Percentiles rank a stretch among this genome's conserved stretches.
phyloP scores from a whole-genome alignment of 2,113 vertebrate genomes.

The Erpornis zantholeuca region DNA sequence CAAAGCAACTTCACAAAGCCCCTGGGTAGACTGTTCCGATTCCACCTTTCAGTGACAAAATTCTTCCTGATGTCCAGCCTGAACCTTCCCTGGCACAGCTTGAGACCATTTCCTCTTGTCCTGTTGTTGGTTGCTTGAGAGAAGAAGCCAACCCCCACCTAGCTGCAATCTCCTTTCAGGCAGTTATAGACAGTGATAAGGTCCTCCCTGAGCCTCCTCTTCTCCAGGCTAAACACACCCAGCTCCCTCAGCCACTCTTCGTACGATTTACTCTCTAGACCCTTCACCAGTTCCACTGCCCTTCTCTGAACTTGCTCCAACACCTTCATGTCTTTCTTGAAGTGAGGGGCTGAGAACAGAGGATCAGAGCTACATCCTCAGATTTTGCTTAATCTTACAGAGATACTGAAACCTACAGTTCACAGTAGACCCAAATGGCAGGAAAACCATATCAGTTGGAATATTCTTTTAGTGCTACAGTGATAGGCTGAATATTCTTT shows the following conservation, averaged over 20 bases:
- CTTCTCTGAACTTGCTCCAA: background rate
- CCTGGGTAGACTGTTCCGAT: background rate
- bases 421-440: background rate
- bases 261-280: background rate
- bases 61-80: background rate
- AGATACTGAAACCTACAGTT: background rate
- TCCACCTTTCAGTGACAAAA: background rate
- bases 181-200: background rate
- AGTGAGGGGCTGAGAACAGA: background rate
- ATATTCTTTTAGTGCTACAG: background rate
- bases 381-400: background rate
- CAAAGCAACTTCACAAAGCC: accelerated
- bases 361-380: background rate
- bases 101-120: background rate
- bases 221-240: background rate
- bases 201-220: background rate
- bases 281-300: background rate
- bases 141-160: background rate
- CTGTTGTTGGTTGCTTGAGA: accelerated
- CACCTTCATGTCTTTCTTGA: background rate
- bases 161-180: background rate
- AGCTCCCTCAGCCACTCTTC: background rate
- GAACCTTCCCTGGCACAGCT: background rate
- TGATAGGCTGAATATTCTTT: background rate
- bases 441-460: background rate